Evolutionary conservation across 2,797 vertebrate genomes (phyloP), one percentile per base, ranked within the genome.

Genomic region (Myotis planiceps): DNA sequence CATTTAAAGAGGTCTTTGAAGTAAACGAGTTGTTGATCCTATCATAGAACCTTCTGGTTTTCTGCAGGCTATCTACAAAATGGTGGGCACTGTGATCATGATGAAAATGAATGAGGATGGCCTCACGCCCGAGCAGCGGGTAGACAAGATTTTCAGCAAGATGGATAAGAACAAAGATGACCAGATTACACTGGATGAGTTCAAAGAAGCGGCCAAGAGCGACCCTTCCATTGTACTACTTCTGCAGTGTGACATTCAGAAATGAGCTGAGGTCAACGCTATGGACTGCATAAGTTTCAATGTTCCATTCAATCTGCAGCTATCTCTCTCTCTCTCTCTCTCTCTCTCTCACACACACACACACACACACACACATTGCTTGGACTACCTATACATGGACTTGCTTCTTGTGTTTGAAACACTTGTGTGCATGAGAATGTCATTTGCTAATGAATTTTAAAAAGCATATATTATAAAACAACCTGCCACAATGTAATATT

Each of bases 371-470:
- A 97, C 91, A 98, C 97, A 98, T 99, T 99, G 99, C 99, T 99
- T 99, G 99, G 99, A 99, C 99, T 99, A 99, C 99, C 99, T 99
- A 99, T 99, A 99, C 99, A 99, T 99, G 99, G 99, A 99, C 99
- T 99, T 99, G 99, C 99, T 99, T 99, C 99, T 99, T 99, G 99
- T 99, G 99, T 99, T 99, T 99, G 99, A 99, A 99, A 99, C 99
- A 99, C 99, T 99, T 94, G 99, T 99, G 99, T 99, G 99, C 99
- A 99, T 99, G 99, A 99, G 99, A 99, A 99, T 99, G 99, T 99
- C 99, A 99, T 99, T 99, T 99, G 99, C 99, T 99, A 98, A 99
- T 99, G 99, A 99, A 99, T 99, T 99, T 99, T 99, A 99, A 99
- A 99, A 99, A 98, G 95, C 98, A 98, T 99, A 99, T 99, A 98